phyloP scores from a whole-genome alignment of 1,140 invertebrate species.

The Lineus longissimus region DNA sequence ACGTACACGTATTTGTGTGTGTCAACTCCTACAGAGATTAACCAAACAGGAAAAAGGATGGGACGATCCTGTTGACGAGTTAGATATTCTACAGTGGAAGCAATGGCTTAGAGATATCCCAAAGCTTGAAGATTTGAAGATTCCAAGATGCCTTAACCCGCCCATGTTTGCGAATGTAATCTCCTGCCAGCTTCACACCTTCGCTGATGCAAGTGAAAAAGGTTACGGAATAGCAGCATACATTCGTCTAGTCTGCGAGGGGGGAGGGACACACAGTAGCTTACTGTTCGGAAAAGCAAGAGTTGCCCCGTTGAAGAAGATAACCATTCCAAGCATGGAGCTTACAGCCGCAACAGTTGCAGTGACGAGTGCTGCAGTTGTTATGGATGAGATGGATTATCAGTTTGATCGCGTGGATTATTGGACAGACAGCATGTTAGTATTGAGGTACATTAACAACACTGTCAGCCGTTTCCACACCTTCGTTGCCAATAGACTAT shows the following conservation, averaged over 20 bases:
- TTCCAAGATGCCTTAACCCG: constrained; percentile 20
- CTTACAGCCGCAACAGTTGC: constrained; percentile 26
- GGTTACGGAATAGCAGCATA: constrained; percentile 30
- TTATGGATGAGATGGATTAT: constrained; percentile 14
- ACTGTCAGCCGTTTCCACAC: constrained; percentile 21
- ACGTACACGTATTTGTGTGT: no score
- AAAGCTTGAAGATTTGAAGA: constrained; percentile 11
- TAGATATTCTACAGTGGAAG: constrained; percentile 11
- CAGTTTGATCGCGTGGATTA: constrained; percentile 12
- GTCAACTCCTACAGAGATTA: constrained; percentile 24
- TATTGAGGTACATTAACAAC: constrained; percentile 23
- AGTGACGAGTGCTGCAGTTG: constrained; percentile 17
- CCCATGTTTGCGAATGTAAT: constrained; percentile 18
- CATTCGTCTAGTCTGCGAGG: constrained; percentile 13
- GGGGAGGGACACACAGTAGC: constrained; percentile 12
- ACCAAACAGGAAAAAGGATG: constrained; percentile 18
- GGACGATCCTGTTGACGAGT: constrained; percentile 17
- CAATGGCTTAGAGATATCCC: constrained; percentile 13
- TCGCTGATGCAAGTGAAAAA: constrained; percentile 27
- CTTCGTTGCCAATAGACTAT: constrained; percentile 23
- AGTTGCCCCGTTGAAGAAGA: constrained; percentile 21
- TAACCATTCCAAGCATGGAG: constrained; percentile 24
- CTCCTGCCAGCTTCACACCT: constrained; percentile 20
- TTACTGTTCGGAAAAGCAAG: constrained; percentile 25
- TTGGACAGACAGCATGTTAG: constrained; percentile 20